Percentiles rank a stretch among this genome's conserved stretches.
phyloP scores from a whole-genome alignment of 2,888 invertebrate genomes.

The Acanthosoma haemorrhoidale region DNA sequence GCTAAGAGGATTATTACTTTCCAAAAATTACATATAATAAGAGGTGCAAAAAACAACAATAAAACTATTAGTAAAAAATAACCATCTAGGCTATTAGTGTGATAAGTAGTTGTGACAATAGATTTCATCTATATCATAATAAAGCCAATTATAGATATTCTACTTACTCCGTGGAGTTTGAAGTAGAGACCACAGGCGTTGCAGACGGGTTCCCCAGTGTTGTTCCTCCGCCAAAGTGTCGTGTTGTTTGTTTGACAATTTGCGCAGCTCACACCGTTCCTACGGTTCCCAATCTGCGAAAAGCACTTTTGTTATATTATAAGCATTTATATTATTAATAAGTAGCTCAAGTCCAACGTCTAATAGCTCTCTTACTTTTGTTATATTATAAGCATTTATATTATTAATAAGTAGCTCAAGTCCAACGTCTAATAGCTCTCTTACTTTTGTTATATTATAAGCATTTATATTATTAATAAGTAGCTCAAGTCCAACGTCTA shows the following conservation, averaged over 20 bases:
- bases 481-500: no score
- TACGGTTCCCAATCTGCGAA: slow-evolving; percentile 55
- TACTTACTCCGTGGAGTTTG: slow-evolving; percentile 72
- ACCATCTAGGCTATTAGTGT: no score
- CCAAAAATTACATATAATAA: no score
- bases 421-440: no score
- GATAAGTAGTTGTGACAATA: no score
- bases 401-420: neutral
- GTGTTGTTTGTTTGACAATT: slow-evolving; percentile 47
- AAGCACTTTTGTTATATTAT: neutral
- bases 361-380: no score
- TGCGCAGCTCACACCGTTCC: slow-evolving; percentile 48
- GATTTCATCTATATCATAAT: neutral
- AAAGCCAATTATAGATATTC: no score
- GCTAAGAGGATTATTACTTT: no score
- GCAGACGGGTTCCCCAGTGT: slow-evolving; percentile 59
- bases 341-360: no score
- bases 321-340: neutral
- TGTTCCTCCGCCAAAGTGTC: slow-evolving; percentile 59
- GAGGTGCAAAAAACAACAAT: no score
- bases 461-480: neutral
- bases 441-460: neutral
- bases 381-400: neutral
- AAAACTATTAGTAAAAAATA: no score
- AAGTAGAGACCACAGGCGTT: slow-evolving; percentile 73